A percentile compares a stretch with the other conserved stretches of the same genome.
These are phyloP conservation scores for Epistrophe eligans DNA, from an alignment of 2,888 invertebrate species.

Conservation along the genomic window DNA sequence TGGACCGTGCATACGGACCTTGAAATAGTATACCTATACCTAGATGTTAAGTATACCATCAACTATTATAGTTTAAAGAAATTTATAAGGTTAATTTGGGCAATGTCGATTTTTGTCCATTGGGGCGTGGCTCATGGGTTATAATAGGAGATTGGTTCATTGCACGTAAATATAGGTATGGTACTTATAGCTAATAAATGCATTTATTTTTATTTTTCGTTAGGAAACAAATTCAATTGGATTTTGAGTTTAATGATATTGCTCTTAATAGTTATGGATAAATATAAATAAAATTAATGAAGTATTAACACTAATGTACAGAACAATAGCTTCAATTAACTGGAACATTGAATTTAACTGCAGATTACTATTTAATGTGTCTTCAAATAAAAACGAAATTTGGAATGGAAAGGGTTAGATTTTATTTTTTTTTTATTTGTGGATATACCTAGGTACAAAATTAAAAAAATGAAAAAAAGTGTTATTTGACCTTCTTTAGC, in stretches of 20 bases:
- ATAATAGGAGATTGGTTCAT: constrained; percentile 22
- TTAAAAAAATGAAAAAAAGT: too few relatives aligned
- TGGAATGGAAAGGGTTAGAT: background rate
- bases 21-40: constrained; percentile 6
- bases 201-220: background rate
- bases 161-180: background rate
- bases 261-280: background rate
- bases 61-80: constrained; percentile 7
- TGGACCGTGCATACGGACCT: constrained; percentile 53
- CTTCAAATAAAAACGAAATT: background rate
- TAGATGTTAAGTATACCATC: background rate
- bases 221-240: background rate
- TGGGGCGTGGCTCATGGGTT: constrained; percentile 14
- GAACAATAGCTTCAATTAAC: constrained; percentile 1
- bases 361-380: background rate
- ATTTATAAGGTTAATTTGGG: constrained; percentile 2
- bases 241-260: constrained; percentile 8
- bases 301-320: background rate
- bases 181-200: background rate
- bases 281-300: background rate
- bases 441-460: too few relatives aligned
- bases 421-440: too few relatives aligned
- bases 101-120: constrained; percentile 18
- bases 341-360: constrained; percentile 9
- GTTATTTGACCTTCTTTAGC: too few relatives aligned